Base-by-base conservation (phyloP, 2,888 invertebrate genomes). In the Drosophila putrida region DNA sequence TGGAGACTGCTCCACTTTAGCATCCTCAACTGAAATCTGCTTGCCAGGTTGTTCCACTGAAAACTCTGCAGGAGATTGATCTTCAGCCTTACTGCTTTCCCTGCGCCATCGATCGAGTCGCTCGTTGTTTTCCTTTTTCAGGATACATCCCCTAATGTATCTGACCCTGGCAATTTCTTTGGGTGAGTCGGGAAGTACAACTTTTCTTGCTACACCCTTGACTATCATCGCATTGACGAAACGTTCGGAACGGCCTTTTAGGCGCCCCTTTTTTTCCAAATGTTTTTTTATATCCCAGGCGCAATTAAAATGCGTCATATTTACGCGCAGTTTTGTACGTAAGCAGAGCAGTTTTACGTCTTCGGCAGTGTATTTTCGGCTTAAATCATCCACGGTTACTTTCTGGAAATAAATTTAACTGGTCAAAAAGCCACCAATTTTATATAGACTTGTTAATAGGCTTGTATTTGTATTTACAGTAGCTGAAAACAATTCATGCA, bases 261-360 rank as follows among this genome's bases (percentile, higher is more conserved):
- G 15, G 0, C 88, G 78, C 0, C 66, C 70, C 20, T 70, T 80
- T 9, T 25, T 47, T 0, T 65, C 55, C 0, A 83, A 25, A 0
- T 71, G 58, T n/a, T 39, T 44, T 6, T 83, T 88, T 3, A 80
- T 83, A 0, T 88, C 89, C 55, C 65, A 75, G 0, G 86, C 50
- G 20, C 70, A 69, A 28, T 83, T 83, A 6, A 60, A 61, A 0
- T 46, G 33, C 0, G 61, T 63, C 80, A 86, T 88, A 1, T 71
- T 15, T 0, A 83, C 83, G 0, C 66, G 60, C 0, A 71, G 27
- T 27, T 82, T 80, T 0, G 83, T 86, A 4, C 80, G 72, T 11
- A 71, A 13, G 27, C 88, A 83, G 0, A 83, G 54, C 20, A 63
- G 38, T 20, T 9, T 49, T 0, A 63, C 28, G 0, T 83, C 89